Evolutionary conservation across 2,888 invertebrate species (phyloP), one percentile per base, ranked within the genome.

Genomic region (Lepidocyrtoides sp.): DNA sequence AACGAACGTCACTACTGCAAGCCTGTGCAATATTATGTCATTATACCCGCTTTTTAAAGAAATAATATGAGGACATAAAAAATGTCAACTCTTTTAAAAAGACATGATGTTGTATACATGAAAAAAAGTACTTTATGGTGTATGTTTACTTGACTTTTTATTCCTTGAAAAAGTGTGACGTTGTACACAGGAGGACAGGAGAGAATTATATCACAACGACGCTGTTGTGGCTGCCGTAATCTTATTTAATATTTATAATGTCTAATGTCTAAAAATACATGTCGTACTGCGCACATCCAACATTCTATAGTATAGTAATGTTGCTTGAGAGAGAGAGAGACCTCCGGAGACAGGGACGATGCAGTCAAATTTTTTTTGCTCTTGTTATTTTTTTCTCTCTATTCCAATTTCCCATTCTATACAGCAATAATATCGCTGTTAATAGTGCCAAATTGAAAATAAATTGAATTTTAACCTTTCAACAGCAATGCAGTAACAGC

Each of bases 311-410:
- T 10, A 48, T 48, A 20, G 12, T 5, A 48, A 14, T 12, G 48
- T 14, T 48, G 48, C 36, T 36, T n/a, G n/a, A n/a, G n/a, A n/a
- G n/a, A n/a, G n/a, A 48, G 7, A 5, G 32, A 88, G 88, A 89
- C 88, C 88, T 89, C 88, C 88, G 69, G 81, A 81, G 87, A 69
- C 88, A 41, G 63, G 79, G 51, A 44, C 83, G n/a, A n/a, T n/a
- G 48, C 26, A 75, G n/a, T 41, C 75, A 48, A 44, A 4, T n/a
- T 26, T 14, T n/a, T 26, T 14, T 48, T 23, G 12, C 29, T 23
- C 32, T 75, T 2, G 26, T 75, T 44, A 26, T 23, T 12, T 7
- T 36, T 72, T 72, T 72, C n/a, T 26, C 26, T 79, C 77, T 54
- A 54, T 36, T 57, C 57, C 77, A 79, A 54, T 36, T 57, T 81